Percentiles rank a stretch among this genome's conserved stretches.
phyloP scores from a whole-genome alignment of 2,797 vertebrate species.

The Lepilemur ruficaudatus region DNA sequence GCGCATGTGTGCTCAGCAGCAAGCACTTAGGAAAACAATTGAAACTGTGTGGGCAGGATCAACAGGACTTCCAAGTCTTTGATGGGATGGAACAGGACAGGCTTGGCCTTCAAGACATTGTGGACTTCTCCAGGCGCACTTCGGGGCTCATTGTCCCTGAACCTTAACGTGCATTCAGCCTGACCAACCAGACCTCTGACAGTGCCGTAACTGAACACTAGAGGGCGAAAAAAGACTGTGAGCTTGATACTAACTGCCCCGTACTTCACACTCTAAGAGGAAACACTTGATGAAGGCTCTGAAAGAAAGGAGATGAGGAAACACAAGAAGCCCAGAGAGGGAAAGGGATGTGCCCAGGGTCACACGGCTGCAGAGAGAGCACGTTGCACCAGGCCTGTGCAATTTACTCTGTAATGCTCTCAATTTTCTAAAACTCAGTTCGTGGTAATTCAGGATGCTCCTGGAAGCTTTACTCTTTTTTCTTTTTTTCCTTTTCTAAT shows the following conservation, averaged over 20 bases:
- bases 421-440: neutral
- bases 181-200: neutral
- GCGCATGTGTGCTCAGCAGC: neutral
- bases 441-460: neutral
- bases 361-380: neutral
- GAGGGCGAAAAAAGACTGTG: constrained; percentile 58
- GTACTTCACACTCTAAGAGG: neutral
- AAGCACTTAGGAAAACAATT: neutral
- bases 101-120: neutral
- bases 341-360: neutral
- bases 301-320: neutral
- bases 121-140: neutral
- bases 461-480: neutral
- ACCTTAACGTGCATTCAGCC: neutral
- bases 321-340: neutral
- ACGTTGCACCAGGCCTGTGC: neutral
- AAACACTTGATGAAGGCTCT: neutral
- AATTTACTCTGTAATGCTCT: neutral
- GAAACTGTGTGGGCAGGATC: neutral
- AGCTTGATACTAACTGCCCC: neutral
- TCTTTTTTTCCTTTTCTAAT: neutral
- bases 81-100: neutral
- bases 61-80: neutral
- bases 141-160: neutral
- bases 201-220: constrained; percentile 2